Evolutionary conservation across 2,113 vertebrate species (phyloP).

Genomic region (Falco punctatus): DNA sequence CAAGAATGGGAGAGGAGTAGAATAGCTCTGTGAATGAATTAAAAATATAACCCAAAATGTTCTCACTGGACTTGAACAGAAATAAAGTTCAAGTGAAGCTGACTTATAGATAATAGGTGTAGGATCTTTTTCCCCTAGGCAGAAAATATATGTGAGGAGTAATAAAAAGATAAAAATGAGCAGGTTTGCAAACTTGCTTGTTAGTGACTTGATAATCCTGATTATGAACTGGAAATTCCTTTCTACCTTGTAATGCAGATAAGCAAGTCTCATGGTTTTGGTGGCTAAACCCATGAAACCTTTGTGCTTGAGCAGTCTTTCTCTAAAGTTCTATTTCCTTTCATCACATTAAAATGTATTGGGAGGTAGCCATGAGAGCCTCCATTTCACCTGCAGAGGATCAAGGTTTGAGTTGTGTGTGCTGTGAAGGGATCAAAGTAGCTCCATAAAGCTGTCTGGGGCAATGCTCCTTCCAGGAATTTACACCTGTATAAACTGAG

Average conservation of each 20-base stretch:
- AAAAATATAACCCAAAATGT: neutral
- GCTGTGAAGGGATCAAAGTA: neutral
- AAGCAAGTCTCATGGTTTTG: neutral
- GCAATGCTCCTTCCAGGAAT: neutral
- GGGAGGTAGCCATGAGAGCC: neutral
- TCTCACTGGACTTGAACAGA: neutral
- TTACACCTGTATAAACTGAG: neutral
- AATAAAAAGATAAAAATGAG: neutral
- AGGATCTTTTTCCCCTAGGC: neutral
- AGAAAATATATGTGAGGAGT: neutral
- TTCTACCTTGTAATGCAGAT: neutral
- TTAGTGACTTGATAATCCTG: neutral
- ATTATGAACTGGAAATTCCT: slow-evolving; percentile 40
- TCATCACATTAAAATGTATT: neutral
- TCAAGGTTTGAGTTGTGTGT: neutral
- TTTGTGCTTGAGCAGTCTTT: neutral
- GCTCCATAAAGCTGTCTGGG: accelerated
- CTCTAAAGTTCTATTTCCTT: neutral
- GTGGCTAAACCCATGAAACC: neutral
- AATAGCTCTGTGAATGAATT: neutral
- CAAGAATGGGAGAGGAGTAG: neutral
- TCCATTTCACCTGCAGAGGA: accelerated
- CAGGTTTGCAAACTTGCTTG: neutral
- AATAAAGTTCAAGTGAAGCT: neutral
- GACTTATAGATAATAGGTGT: neutral